Percentiles rank a stretch among this genome's conserved stretches.
These are phyloP conservation scores for Nothura maculosa DNA, from an alignment of 2,797 vertebrate species.

Conservation along the genomic window DNA sequence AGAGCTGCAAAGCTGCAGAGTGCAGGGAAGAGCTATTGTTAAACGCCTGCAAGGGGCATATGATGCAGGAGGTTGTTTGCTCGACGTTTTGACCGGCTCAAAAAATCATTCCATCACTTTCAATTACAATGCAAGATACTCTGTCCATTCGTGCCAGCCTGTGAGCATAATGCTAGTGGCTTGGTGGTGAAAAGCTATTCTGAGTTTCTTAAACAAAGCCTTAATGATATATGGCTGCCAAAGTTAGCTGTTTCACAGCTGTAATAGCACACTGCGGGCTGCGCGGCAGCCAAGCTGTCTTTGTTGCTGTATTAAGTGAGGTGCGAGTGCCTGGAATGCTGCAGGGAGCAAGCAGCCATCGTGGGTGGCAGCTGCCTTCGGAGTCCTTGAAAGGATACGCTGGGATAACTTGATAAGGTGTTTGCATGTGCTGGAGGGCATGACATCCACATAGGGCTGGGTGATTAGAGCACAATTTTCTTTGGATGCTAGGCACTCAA, in stretches of 20 bases:
- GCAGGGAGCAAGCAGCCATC: conserved; percentile 50
- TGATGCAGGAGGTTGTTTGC: rapidly evolving
- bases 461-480: conserved; percentile 32
- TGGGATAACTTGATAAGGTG: conserved; percentile 64
- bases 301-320: conserved; percentile 75
- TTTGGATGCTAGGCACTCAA: rapidly evolving
- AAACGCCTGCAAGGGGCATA: not conserved
- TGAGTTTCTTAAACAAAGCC: conserved; percentile 67
- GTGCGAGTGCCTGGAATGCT: conserved; percentile 65
- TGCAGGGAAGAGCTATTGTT: not conserved
- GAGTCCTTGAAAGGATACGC: conserved; percentile 70
- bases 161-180: not conserved
- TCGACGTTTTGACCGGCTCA: not conserved
- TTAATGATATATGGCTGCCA: conserved; percentile 76
- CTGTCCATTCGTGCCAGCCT: not conserved
- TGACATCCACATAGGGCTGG: conserved; percentile 19
- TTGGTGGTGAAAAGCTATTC: conserved; percentile 63
- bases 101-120: not conserved
- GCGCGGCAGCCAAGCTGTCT: conserved; percentile 66
- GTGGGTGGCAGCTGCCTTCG: conserved; percentile 75
- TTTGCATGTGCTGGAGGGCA: conserved; percentile 51
- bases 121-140: not conserved
- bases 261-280: conserved; percentile 72
- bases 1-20: not conserved
- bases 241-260: conserved; percentile 82